Conservation (phyloP, 2,113 vertebrate species). For the Alethe castanea region DNA sequence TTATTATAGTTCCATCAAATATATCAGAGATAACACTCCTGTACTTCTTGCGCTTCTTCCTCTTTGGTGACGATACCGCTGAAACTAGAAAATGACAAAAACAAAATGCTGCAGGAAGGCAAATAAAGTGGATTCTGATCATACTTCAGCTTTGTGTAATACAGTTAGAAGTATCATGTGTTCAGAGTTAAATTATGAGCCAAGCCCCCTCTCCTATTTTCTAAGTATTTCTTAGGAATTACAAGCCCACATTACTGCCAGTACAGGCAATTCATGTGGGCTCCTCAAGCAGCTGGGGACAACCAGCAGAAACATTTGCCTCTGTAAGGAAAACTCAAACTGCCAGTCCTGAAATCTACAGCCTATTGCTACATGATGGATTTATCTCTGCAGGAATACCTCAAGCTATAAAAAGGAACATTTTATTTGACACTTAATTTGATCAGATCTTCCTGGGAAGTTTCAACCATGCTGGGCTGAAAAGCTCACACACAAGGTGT, state of each 20-base stretch:
- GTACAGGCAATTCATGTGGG: background rate
- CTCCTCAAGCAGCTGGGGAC: background rate
- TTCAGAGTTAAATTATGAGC: background rate
- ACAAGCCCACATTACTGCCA: background rate
- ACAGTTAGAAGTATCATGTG: background rate
- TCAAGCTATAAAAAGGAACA: background rate
- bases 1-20: slow-evolving; percentile 96
- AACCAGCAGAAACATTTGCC: background rate
- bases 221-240: background rate
- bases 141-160: background rate
- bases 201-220: background rate
- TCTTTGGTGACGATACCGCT: slow-evolving; percentile 81
- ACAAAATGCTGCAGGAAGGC: background rate
- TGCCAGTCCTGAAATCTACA: background rate
- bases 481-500: background rate
- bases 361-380: background rate
- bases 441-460: background rate
- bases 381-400: background rate
- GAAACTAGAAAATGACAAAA: slow-evolving; percentile 66
- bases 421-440: background rate
- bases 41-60: slow-evolving; percentile 90
- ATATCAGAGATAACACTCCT: slow-evolving; percentile 95
- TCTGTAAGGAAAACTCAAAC: background rate
- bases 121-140: background rate
- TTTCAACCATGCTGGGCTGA: background rate